Percentiles rank a stretch among this genome's conserved stretches.
phyloP scores from a whole-genome alignment of 2,888 invertebrate genomes.

The Spicauda simplicius region DNA sequence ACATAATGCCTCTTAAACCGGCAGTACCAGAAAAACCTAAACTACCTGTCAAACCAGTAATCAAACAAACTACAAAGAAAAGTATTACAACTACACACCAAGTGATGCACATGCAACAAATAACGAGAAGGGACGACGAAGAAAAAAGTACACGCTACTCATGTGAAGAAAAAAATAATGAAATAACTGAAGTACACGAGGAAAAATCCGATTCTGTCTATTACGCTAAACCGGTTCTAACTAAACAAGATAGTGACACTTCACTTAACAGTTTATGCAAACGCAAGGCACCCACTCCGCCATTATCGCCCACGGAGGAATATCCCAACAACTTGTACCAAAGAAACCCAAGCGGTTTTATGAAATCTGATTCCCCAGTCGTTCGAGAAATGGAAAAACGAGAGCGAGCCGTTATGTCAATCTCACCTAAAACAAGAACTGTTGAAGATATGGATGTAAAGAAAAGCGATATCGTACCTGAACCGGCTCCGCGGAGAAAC shows the following conservation, averaged over 20 bases:
- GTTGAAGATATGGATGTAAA: constrained; percentile 65
- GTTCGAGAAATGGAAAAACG: constrained; percentile 91
- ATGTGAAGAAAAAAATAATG: constrained; percentile 70
- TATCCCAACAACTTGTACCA: constrained; percentile 83
- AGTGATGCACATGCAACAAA: constrained; percentile 81
- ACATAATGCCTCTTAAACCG: constrained; percentile 82
- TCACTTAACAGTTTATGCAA: constrained; percentile 86
- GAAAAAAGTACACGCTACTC: constrained; percentile 55
- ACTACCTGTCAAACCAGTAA: constrained; percentile 84
- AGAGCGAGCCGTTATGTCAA: constrained; percentile 84
- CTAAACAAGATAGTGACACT: constrained; percentile 85
- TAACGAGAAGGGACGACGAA: constrained; percentile 67
- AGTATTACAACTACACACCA: constrained; percentile 64
- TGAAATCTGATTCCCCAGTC: constrained; percentile 88
- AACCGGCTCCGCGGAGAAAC: constrained; percentile 88
- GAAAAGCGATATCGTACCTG: constrained; percentile 77
- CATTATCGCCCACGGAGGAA: constrained; percentile 82
- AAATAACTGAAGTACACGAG: constrained; percentile 67
- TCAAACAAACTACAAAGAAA: constrained; percentile 80
- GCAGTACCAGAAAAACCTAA: constrained; percentile 90
- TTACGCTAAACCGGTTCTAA: constrained; percentile 77
- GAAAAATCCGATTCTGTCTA: constrained; percentile 72
- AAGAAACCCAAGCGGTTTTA: constrained; percentile 81
- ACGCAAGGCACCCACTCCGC: constrained; percentile 92
- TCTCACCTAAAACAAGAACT: constrained; percentile 59